phyloP scores from a whole-genome alignment of 2,888 invertebrate genomes.

The Lasioglossum oenotherae region DNA sequence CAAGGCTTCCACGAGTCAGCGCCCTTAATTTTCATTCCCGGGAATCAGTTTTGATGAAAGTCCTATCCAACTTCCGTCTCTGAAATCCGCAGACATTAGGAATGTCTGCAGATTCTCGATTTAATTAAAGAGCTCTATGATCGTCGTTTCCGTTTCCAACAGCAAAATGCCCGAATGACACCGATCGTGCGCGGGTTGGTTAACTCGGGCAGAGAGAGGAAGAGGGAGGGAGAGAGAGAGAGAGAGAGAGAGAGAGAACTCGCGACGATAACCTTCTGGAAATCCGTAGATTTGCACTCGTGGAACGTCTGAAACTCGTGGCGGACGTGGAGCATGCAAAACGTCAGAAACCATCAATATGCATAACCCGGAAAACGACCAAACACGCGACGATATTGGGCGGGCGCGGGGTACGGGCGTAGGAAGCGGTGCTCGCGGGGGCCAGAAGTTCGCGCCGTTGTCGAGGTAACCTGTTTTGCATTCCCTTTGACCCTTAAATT shows the following conservation, averaged over 20 bases:
- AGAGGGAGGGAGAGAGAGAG: too few relatives aligned
- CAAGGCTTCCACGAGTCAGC: not conserved
- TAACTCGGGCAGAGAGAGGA: not conserved
- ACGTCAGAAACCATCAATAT: slow-evolving; percentile 53
- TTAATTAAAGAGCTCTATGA: slow-evolving; percentile 1
- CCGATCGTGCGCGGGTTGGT: not conserved
- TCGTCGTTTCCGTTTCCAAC: not conserved
- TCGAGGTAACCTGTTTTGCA: slow-evolving; percentile 74
- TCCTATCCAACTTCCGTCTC: not conserved
- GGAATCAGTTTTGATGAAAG: not conserved
- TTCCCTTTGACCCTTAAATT: slow-evolving; percentile 82
- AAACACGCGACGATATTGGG: slow-evolving; percentile 38
- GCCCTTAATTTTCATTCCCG: not conserved
- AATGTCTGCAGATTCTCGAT: not conserved
- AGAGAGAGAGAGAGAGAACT: too few relatives aligned
- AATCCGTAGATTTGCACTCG: slow-evolving; percentile 19
- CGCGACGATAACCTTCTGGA: slow-evolving; percentile 3
- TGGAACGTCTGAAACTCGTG: slow-evolving; percentile 18
- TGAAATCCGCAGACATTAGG: not conserved
- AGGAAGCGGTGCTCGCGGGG: not conserved
- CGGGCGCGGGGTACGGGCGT: not conserved
- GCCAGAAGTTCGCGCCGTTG: slow-evolving; percentile 25
- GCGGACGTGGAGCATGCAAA: slow-evolving; percentile 25
- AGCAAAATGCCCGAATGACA: not conserved
- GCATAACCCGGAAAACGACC: slow-evolving; percentile 50